phyloP scores from a whole-genome alignment of 2,113 vertebrate species.

The Bubo scandiacus region DNA sequence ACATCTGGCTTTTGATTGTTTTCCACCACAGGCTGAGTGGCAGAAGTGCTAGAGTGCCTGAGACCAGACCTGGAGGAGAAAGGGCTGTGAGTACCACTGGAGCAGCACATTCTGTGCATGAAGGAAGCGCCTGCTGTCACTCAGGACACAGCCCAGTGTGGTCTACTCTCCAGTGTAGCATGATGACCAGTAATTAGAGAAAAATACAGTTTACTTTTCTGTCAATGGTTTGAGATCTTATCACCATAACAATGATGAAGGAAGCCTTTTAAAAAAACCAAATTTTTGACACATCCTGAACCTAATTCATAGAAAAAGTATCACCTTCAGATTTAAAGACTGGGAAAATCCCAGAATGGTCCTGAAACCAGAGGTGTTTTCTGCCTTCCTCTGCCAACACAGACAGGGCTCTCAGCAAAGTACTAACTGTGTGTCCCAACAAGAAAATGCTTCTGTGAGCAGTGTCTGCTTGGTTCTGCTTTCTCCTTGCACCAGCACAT shows the following conservation, averaged over 20 bases:
- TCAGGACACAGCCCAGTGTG: background rate
- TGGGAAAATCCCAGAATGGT: background rate
- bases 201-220: background rate
- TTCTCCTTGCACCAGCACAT: background rate
- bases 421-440: background rate
- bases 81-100: background rate
- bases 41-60: fast-evolving
- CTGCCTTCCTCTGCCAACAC: background rate
- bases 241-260: background rate
- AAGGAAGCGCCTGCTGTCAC: background rate
- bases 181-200: background rate
- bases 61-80: background rate
- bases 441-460: background rate
- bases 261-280: background rate
- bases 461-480: background rate
- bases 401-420: background rate
- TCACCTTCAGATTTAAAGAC: background rate
- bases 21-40: background rate
- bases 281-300: background rate
- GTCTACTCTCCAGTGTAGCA: background rate
- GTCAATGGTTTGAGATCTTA: background rate
- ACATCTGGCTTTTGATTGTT: background rate
- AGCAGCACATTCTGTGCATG: background rate
- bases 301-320: background rate
- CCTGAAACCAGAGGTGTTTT: background rate